These are phyloP conservation scores for Nineta flava DNA, from an alignment of 2,888 invertebrate species.

Conservation along the genomic window DNA sequence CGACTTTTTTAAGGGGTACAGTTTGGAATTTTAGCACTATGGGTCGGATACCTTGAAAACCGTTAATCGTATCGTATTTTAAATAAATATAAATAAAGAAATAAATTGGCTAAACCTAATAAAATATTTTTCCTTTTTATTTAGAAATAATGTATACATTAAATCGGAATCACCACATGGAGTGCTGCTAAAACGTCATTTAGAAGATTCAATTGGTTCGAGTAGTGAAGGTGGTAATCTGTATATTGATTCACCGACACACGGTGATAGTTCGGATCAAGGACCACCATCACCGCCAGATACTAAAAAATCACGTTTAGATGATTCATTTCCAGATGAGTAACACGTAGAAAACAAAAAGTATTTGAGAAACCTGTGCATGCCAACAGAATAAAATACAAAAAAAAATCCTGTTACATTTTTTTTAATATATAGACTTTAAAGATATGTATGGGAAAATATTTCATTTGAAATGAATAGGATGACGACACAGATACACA, in stretches of 20 bases:
- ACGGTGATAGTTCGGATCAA: conserved; percentile 1
- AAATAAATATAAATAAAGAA: background rate
- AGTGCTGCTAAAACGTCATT: conserved; percentile 5
- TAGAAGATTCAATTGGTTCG: conserved; percentile 17
- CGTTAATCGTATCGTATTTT: background rate
- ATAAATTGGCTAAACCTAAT: background rate
- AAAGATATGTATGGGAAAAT: too few species aligned
- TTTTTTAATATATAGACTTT: too few species aligned
- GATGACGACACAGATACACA: too few species aligned
- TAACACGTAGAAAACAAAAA: background rate
- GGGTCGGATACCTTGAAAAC: too few species aligned
- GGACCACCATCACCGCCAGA: background rate
- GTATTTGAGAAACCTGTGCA: background rate
- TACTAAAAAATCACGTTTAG: background rate
- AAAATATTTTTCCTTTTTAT: background rate
- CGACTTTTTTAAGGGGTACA: too few species aligned
- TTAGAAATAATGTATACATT: background rate
- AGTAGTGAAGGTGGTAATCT: background rate
- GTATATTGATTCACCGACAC: background rate
- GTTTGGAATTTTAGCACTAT: too few species aligned
- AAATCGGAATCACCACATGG: conserved; percentile 5
- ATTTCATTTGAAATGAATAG: too few species aligned
- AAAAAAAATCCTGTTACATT: too few species aligned
- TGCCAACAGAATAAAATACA: background rate
- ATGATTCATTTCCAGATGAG: background rate